A percentile compares a stretch with the other conserved stretches of the same genome.
Evolutionary conservation across 2,888 invertebrate genomes (phyloP).

Genomic region (Microchrysa polita): DNA sequence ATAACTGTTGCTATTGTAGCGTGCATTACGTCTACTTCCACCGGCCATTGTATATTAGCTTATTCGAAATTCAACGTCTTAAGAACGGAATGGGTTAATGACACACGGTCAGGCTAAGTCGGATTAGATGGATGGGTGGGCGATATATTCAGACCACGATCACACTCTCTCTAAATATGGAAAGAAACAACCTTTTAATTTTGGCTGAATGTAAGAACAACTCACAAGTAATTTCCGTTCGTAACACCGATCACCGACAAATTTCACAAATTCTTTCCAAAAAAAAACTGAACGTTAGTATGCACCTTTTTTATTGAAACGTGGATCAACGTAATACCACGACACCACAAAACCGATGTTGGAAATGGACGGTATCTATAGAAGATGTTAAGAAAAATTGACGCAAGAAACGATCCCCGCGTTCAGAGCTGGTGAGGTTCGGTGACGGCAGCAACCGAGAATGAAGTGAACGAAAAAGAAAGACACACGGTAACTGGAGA

Average conservation of each 20-base stretch:
- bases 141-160: constrained; percentile 16
- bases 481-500: constrained; percentile 34
- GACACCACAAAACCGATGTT: not conserved
- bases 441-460: constrained; percentile 44
- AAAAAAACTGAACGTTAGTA: not conserved
- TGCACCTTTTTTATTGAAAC: constrained; percentile 39
- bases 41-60: constrained; percentile 58
- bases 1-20: constrained; percentile 59
- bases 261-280: constrained; percentile 11
- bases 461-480: constrained; percentile 40
- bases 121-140: not conserved
- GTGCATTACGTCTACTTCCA: constrained; percentile 58
- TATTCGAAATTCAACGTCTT: not conserved
- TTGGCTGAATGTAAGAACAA: not conserved
- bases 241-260: constrained; percentile 4
- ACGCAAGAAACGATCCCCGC: constrained; percentile 38
- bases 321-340: constrained; percentile 28
- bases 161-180: constrained; percentile 24
- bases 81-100: constrained; percentile 22
- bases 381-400: constrained; percentile 31
- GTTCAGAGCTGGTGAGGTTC: constrained; percentile 14
- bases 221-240: not conserved
- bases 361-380: not conserved
- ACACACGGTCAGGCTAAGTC: not conserved
- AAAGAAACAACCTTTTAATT: constrained; percentile 4